These are phyloP conservation scores for Crocallis elinguaria DNA, from an alignment of 2,888 invertebrate genomes.

Conservation along the genomic window DNA sequence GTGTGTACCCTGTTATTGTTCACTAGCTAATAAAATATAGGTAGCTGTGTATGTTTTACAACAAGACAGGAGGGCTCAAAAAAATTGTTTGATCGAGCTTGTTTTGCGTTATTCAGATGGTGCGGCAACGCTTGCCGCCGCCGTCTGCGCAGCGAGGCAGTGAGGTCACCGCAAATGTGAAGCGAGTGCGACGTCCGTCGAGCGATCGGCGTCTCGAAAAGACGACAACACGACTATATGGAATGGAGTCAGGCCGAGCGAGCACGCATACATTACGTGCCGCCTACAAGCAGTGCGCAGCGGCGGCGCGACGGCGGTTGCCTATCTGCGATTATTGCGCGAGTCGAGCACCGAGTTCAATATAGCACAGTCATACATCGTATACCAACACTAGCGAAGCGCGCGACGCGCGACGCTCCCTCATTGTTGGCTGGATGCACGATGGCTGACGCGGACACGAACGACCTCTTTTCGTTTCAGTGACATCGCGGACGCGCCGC, in stretches of 20 bases:
- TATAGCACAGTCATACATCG: slow-evolving; percentile 52
- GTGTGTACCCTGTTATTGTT: slow-evolving; percentile 3
- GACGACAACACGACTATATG: slow-evolving; percentile 63
- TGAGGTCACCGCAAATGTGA: slow-evolving; percentile 63
- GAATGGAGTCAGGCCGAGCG: slow-evolving; percentile 58
- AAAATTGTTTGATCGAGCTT: slow-evolving; percentile 44
- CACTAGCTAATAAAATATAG: neutral
- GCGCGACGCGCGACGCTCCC: slow-evolving; percentile 47
- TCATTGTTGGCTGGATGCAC: slow-evolving; percentile 69
- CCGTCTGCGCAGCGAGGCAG: slow-evolving; percentile 69
- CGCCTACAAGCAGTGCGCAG: slow-evolving; percentile 61
- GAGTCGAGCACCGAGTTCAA: slow-evolving; percentile 52
- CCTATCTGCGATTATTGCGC: slow-evolving; percentile 66
- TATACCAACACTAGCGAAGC: slow-evolving; percentile 46
- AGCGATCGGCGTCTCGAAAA: slow-evolving; percentile 46
- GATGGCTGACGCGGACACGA: slow-evolving; percentile 64
- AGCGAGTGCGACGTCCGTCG: slow-evolving; percentile 66
- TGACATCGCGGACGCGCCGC: slow-evolving; percentile 60
- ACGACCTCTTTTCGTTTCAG: slow-evolving; percentile 81
- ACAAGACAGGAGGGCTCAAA: slow-evolving; percentile 14
- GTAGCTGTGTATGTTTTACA: neutral
- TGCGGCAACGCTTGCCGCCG: slow-evolving; percentile 43
- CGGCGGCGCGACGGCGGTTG: slow-evolving; percentile 42
- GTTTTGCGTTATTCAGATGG: slow-evolving; percentile 52
- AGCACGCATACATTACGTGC: slow-evolving; percentile 78